phyloP scores from a whole-genome alignment of 2,888 invertebrate species.

The Harpagoxenus sublaevis region DNA sequence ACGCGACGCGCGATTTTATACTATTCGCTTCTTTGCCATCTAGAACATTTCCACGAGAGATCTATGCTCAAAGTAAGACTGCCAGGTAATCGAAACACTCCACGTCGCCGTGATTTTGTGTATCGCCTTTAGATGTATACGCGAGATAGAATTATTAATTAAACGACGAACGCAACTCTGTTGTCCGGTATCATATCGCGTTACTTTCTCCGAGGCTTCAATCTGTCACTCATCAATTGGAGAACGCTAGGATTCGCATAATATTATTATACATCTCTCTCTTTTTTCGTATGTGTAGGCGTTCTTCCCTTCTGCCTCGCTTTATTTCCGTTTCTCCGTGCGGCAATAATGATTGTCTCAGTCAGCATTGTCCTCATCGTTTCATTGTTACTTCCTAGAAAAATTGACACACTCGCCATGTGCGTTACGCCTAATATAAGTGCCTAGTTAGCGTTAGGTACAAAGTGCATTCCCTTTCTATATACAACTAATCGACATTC shows the following conservation, averaged over 20 bases:
- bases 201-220: conserved; percentile 34
- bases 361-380: not conserved
- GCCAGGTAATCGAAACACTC: conserved; percentile 75
- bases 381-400: conserved; percentile 14
- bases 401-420: not conserved
- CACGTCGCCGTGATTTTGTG: conserved; percentile 64
- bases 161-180: not conserved
- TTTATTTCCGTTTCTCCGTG: conserved; percentile 4
- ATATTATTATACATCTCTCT: conserved; percentile 38
- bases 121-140: conserved; percentile 62
- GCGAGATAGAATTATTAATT: conserved; percentile 57
- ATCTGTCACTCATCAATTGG: not conserved
- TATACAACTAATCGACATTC: conserved; percentile 19
- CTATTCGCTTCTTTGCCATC: conserved; percentile 40
- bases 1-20: conserved; percentile 12
- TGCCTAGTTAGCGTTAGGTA: conserved; percentile 22
- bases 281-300: not conserved
- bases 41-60: conserved; percentile 47
- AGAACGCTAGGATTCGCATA: conserved; percentile 51
- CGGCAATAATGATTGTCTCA: not conserved
- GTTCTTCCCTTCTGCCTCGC: conserved; percentile 11
- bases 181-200: conserved; percentile 18
- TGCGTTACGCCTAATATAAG: conserved; percentile 18
- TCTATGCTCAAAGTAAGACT: conserved; percentile 81
- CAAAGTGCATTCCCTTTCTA: conserved; percentile 30